Base-by-base conservation (phyloP, 2,113 vertebrate species). In the Mesembrinibis cayennensis region DNA sequence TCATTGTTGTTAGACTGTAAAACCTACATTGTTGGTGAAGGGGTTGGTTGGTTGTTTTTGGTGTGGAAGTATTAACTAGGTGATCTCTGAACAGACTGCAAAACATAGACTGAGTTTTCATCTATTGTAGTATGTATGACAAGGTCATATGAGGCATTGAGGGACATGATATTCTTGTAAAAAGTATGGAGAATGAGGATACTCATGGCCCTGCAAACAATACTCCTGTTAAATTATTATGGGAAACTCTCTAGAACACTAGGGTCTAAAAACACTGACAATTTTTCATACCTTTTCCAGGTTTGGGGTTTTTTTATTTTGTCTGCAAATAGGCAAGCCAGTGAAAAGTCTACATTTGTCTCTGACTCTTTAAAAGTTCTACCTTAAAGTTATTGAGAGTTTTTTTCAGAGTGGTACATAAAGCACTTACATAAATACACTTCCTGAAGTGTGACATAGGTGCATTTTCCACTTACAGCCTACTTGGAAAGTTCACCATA, bases 61-160 rank as follows among this genome's bases (percentile, higher is more conserved):
- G 55, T 53, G 36, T 61, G n/a, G 20, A 90, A 71, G 19, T 58
- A 20, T 19, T 87, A 69, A 36, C 38, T 49, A 44, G 56, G 40
- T 92, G 34, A 34, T 86, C 44, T 91, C 65, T 92, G 86, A 96
- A 82, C 50, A 89, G 74, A 91, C 53, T 61, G 61, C 84, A 82
- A 52, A 22, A 32, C 18, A 2, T 27, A 36, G 27, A 30, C 69
- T 69, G 55, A 65, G 34, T 82, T 95, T 95, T 65, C 26, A 21
- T 44, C 42, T 61, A 5, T 12, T 70, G 17, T 62, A 59, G 7
- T 77, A 25, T 27, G 27, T 25, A 45, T 70, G 55, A 38, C 30
- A 22, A 82, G n/a, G 44, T 72, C 59, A 50, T 71, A 40, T 8
- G 5, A 72, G 32, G 16, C 61, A 34, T 15, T 50, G 34, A 55